phyloP scores from a whole-genome alignment of 2,888 invertebrate species.

The Noctuana brunneofusca region DNA sequence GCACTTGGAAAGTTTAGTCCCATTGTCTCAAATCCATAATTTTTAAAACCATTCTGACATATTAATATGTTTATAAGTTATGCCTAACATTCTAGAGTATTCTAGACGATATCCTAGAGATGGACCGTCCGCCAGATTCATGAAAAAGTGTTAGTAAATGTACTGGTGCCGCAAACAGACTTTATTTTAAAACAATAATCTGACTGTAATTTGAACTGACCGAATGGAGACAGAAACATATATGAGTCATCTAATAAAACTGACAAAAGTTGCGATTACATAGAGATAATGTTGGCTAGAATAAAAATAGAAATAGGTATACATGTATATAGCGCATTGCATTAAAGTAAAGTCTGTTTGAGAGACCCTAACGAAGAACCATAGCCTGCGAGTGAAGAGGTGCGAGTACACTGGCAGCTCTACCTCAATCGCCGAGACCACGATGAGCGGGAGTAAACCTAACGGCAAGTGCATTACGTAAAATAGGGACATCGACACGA shows the following conservation, averaged over 20 bases:
- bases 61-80: too few species aligned
- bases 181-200: background rate
- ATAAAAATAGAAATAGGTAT: background rate
- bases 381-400: constrained; percentile 55
- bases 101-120: background rate
- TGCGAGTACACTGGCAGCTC: constrained; percentile 50
- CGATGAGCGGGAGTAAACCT: constrained; percentile 89
- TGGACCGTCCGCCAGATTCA: background rate
- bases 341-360: constrained; percentile 25
- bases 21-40: background rate
- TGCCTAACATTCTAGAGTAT: too few species aligned
- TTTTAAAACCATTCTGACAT: background rate
- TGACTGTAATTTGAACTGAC: background rate
- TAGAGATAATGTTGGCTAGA: background rate
- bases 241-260: too few species aligned
- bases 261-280: too few species aligned
- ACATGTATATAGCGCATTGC: background rate
- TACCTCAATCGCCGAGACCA: constrained; percentile 90
- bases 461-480: constrained; percentile 94
- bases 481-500: constrained; percentile 94
- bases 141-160: constrained; percentile 22
- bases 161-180: constrained; percentile 38
- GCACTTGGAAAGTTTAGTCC: background rate
- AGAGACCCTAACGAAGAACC: constrained; percentile 56
- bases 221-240: too few species aligned